phyloP scores from a whole-genome alignment of 1,140 invertebrate species.

The Heterodera carotae region DNA sequence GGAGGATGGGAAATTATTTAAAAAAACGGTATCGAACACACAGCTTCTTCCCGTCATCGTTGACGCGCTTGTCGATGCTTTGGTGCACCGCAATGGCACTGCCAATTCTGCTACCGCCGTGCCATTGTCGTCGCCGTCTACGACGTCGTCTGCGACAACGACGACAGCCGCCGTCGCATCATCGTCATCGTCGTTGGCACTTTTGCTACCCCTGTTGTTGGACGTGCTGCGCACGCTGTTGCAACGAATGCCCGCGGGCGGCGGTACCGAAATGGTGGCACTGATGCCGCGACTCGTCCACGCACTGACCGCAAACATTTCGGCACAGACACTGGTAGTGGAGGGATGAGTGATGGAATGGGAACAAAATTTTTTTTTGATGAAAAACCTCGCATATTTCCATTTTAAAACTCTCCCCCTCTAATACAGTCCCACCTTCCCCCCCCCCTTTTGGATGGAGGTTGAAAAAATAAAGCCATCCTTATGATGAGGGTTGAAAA shows the following conservation, averaged over 20 bases:
- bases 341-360: not conserved
- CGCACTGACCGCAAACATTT: not conserved
- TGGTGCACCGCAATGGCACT: not conserved
- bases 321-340: not conserved
- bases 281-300: not conserved
- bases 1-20: too few relatives aligned
- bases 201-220: not conserved
- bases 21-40: too few relatives aligned
- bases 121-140: too few relatives aligned
- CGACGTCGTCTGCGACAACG: too few relatives aligned
- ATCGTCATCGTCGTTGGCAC: not conserved
- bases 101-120: not conserved
- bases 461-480: too few relatives aligned
- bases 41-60: not conserved
- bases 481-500: too few relatives aligned
- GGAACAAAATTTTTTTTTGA: too few relatives aligned
- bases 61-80: not conserved
- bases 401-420: too few relatives aligned
- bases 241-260: not conserved
- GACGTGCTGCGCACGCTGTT: slow-evolving; percentile 1
- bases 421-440: too few relatives aligned
- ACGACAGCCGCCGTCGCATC: too few relatives aligned
- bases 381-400: too few relatives aligned
- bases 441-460: too few relatives aligned
- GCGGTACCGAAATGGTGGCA: not conserved